These are phyloP conservation scores for Serinus canaria DNA, from an alignment of 2,113 vertebrate species.

Conservation along the genomic window DNA sequence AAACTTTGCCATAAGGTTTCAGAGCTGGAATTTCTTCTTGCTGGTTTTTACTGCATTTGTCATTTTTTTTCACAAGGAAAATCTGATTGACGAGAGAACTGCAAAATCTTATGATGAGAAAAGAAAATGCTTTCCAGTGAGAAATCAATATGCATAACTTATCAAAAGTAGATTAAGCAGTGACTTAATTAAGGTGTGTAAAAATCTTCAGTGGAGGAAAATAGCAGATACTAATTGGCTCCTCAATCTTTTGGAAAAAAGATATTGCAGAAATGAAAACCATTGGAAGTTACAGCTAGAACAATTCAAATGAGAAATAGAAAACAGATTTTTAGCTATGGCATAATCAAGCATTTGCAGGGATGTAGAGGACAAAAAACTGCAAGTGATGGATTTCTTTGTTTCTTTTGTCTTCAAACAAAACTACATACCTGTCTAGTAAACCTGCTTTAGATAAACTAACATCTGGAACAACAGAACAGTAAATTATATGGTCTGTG, in stretches of 20 bases:
- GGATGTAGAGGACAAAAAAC: not conserved
- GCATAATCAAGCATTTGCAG: not conserved
- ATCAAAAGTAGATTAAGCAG: not conserved
- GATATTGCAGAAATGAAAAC: not conserved
- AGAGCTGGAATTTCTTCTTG: not conserved
- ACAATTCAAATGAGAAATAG: not conserved
- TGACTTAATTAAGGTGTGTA: conserved; percentile 3
- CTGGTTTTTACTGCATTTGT: not conserved
- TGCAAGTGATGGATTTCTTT: not conserved
- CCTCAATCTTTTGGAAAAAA: not conserved
- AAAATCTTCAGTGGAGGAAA: not conserved
- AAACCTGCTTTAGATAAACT: not conserved
- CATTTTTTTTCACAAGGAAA: not conserved
- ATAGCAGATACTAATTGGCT: not conserved
- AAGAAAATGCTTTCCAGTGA: not conserved
- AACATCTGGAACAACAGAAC: not conserved
- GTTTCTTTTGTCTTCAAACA: not conserved
- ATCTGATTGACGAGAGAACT: not conserved
- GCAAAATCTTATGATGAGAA: not conserved
- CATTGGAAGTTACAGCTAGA: not conserved
- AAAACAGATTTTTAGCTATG: not conserved
- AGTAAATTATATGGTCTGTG: not conserved
- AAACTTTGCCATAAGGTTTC: not conserved
- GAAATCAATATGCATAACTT: not conserved
- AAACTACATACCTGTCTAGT: not conserved